These are phyloP conservation scores for Chaetophractus vellerosus DNA, from an alignment of 2,797 vertebrate species.

Conservation along the genomic window DNA sequence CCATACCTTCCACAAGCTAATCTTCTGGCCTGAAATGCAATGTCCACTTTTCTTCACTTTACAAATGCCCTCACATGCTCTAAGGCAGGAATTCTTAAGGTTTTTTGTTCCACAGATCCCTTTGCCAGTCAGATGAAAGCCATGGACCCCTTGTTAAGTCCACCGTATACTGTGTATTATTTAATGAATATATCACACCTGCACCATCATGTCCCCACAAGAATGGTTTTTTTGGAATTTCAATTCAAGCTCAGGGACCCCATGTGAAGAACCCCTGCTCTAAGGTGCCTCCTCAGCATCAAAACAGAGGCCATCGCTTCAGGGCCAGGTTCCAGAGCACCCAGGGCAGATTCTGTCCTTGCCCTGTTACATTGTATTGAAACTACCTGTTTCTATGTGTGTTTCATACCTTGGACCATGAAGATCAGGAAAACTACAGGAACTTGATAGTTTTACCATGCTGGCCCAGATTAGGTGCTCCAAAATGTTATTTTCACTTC, in stretches of 20 bases:
- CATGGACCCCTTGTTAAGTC: too few species aligned
- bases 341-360: not conserved
- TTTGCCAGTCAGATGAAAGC: too few species aligned
- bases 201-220: too few species aligned
- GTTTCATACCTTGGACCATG: not conserved
- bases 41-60: not conserved
- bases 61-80: constrained; percentile 33
- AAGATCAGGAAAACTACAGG: constrained; percentile 32
- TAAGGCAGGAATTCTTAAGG: too few species aligned
- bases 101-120: too few species aligned
- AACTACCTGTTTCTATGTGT: not conserved
- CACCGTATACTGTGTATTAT: too few species aligned
- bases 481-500: constrained; percentile 67
- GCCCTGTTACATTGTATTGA: not conserved
- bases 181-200: too few species aligned
- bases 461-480: constrained; percentile 37
- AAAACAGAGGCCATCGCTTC: not conserved
- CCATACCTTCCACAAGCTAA: not conserved
- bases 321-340: not conserved
- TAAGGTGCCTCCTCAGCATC: not conserved
- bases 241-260: too few species aligned
- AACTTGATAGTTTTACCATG: constrained; percentile 57
- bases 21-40: not conserved
- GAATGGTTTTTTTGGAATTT: too few species aligned
- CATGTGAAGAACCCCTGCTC: too few species aligned